These are phyloP conservation scores for Acanthurus leucopareius DNA, from an alignment of 2,797 vertebrate species.

Conservation along the genomic window DNA sequence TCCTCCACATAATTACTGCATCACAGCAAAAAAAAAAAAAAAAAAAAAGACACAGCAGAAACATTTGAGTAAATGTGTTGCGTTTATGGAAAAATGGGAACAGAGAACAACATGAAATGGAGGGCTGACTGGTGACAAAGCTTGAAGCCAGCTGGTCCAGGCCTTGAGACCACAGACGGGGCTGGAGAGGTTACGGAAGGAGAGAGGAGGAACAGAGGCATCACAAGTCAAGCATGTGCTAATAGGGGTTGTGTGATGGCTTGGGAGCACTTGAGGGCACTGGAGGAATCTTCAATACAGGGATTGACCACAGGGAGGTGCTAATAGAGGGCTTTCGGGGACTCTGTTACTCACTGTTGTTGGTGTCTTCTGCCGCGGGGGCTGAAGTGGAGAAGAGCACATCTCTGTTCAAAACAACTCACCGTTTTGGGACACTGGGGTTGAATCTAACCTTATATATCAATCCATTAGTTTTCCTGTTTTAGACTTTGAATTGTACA, in stretches of 20 bases:
- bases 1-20: conserved; percentile 91
- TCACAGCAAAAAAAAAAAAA: conserved; percentile 47
- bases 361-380: conserved; percentile 72
- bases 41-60: conserved; percentile 35
- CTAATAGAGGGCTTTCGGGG: conserved; percentile 44
- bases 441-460: conserved; percentile 12
- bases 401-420: conserved; percentile 60
- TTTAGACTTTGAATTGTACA: not conserved
- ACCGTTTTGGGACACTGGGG: not conserved
- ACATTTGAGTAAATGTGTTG: not conserved
- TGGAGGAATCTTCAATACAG: conserved; percentile 57
- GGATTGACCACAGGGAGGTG: conserved; percentile 72
- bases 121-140: conserved; percentile 50
- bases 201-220: conserved; percentile 14
- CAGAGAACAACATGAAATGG: conserved; percentile 30
- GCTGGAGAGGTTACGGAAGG: conserved; percentile 17
- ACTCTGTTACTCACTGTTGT: conserved; percentile 80
- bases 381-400: conserved; percentile 80
- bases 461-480: not conserved
- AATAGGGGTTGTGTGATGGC: conserved; percentile 37
- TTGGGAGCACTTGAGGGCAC: conserved; percentile 39
- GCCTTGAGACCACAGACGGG: conserved; percentile 38
- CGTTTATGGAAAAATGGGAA: not conserved
- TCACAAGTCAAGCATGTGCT: conserved; percentile 50
- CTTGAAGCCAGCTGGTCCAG: conserved; percentile 47